Base-by-base conservation (phyloP, 2,113 vertebrate species). In the Protobothrops mucrosquamatus region DNA sequence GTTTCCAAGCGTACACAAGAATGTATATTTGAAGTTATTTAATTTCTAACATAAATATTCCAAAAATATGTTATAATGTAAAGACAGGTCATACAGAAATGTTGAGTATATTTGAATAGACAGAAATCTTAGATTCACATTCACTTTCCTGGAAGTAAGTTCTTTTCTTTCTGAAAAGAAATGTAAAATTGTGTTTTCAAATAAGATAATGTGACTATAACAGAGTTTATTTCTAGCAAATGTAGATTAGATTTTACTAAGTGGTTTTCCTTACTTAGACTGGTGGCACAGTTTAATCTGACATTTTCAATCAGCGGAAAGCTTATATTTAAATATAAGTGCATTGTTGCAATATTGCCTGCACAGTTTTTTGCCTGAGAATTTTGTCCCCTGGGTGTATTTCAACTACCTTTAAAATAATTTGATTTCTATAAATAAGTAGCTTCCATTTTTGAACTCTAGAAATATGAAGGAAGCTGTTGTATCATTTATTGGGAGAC, bases 311-410 rank as follows among this genome's bases (percentile, higher is more conserved):
- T 91, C 88, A 22, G 55, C 69, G 85, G 39, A 92, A 93, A 85
- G 2, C 85, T 94, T 89, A 29, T 10, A 15, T 12, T 94, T 23
- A 94, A 91, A 74, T 86, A 3, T 64, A 92, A 94, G 91, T 94
- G 90, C 61, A 94, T 94, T 57, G 23, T 57, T 43, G 88, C 91
- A 2, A 88, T 3, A 51, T 91, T 74, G 56, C 94, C 15, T 64
- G 52, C 43, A 2, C 43, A 85, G 3, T 18, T 93, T 29, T 89
- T 93, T 92, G 34, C 64, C 93, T 92, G 51, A 11, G 89, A 64
- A 86, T 26, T 24, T 29, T 0, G 0, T 93, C 92, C 6, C 51
- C 12, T 95, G 0, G 0, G 0, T 64, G 55, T 91, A 91, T 20
- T 93, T 94, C 26, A 74, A 89, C 54, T 92, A 90, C 74, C 74